Conservation (phyloP, 1,140 invertebrate species). For the Odontomachus brunneus region DNA sequence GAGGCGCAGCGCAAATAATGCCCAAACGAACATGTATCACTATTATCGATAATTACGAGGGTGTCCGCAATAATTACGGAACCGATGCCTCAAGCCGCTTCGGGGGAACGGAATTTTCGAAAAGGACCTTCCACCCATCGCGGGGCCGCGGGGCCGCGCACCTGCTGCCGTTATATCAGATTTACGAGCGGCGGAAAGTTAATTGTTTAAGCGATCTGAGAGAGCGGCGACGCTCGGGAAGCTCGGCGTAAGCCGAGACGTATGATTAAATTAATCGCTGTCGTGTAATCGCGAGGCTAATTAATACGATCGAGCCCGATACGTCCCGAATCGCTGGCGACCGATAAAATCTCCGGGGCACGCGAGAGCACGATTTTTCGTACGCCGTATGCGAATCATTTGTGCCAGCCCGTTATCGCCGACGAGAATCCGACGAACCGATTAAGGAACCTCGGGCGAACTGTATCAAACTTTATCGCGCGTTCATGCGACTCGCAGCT, state of each 20-base stretch:
- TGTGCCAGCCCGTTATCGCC: not conserved
- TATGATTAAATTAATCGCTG: constrained; percentile 60
- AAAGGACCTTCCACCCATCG: not conserved
- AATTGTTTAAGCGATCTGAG: constrained; percentile 52
- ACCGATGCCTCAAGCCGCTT: constrained; percentile 1
- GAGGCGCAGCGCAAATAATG: too few species aligned
- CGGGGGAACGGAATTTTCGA: not conserved
- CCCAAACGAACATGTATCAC: not conserved
- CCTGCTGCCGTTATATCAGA: constrained; percentile 1
- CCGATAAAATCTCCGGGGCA: constrained; percentile 39
- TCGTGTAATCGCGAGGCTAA: constrained; percentile 9
- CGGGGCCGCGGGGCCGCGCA: not conserved
- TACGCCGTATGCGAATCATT: not conserved
- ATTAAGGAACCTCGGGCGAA: not conserved
- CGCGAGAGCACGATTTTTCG: not conserved
- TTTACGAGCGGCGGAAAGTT: constrained; percentile 45
- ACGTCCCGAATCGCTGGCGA: not conserved
- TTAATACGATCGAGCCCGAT: constrained; percentile 33
- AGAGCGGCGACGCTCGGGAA: constrained; percentile 9
- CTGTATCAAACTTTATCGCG: not conserved
- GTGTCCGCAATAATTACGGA: not conserved
- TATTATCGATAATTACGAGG: not conserved
- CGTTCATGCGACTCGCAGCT: too few species aligned
- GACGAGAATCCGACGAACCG: not conserved
- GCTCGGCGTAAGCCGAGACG: not conserved